These are phyloP conservation scores for Mimachlamys varia DNA, from an alignment of 2,888 invertebrate species.

Conservation along the genomic window DNA sequence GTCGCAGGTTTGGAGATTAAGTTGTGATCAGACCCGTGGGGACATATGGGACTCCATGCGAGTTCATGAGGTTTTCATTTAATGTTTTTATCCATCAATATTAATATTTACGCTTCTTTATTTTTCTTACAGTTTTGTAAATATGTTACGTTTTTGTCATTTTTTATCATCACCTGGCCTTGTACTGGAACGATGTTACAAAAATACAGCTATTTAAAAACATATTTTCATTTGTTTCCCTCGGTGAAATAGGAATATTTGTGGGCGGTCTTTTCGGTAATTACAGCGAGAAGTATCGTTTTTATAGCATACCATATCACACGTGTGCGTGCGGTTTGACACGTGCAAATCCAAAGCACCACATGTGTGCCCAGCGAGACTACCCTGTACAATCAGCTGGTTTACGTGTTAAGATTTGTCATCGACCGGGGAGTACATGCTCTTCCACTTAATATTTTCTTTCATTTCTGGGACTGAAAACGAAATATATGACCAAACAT, in stretches of 20 bases:
- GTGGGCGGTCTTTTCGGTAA: not conserved
- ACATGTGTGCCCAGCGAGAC: not conserved
- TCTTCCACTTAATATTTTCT: not conserved
- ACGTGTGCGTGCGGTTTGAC: constrained; percentile 15
- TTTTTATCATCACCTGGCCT: not conserved
- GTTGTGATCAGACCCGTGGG: not conserved
- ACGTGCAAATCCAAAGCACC: not conserved
- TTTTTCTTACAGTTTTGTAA: not conserved
- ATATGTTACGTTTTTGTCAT: constrained; percentile 20
- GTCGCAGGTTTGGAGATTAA: constrained; percentile 4
- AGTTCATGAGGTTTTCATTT: constrained; percentile 18
- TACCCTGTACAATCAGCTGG: not conserved
- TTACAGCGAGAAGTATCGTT: constrained; percentile 16
- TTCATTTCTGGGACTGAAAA: not conserved
- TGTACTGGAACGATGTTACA: not conserved
- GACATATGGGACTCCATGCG: not conserved
- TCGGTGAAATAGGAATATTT: not conserved
- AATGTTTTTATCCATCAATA: not conserved
- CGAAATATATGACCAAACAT: not conserved
- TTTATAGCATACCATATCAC: constrained; percentile 8
- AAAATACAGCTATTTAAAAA: not conserved
- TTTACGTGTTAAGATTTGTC: not conserved
- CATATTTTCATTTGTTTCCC: not conserved
- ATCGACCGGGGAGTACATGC: not conserved
- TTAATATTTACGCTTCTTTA: not conserved